phyloP scores from a whole-genome alignment of 2,113 vertebrate genomes.

The Polypterus bichir region DNA sequence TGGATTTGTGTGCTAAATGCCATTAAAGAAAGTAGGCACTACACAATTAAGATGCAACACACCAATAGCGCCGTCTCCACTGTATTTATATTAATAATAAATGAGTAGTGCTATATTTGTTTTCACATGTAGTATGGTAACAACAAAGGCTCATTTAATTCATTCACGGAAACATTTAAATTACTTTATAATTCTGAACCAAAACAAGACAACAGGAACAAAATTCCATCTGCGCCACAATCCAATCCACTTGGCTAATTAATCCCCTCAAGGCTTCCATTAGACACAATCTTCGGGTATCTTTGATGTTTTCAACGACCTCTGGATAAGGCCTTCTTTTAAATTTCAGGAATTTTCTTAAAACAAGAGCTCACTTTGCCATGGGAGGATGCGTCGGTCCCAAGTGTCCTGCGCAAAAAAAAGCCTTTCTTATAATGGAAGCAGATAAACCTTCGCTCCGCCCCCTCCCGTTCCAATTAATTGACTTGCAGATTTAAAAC shows the following conservation, averaged over 20 bases:
- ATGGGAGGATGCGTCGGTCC: slow-evolving; percentile 39
- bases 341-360: slow-evolving; percentile 55
- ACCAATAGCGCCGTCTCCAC: neutral
- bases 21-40: neutral
- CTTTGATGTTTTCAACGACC: slow-evolving; percentile 57
- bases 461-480: slow-evolving; percentile 25
- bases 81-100: neutral
- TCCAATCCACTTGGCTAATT: slow-evolving; percentile 66
- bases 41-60: neutral
- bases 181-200: slow-evolving; percentile 29
- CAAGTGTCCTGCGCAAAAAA: slow-evolving; percentile 28
- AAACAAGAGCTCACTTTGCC: slow-evolving; percentile 42
- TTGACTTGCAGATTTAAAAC: slow-evolving; percentile 26
- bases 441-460: slow-evolving; percentile 27
- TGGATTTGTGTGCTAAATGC: too few species aligned
- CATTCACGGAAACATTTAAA: neutral
- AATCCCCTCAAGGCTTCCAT: slow-evolving; percentile 65
- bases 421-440: slow-evolving; percentile 34
- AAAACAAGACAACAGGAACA: slow-evolving; percentile 66
- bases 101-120: neutral
- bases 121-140: neutral
- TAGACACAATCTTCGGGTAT: slow-evolving; percentile 45
- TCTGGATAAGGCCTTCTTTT: slow-evolving; percentile 41
- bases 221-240: slow-evolving; percentile 58
- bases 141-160: neutral